Evolutionary conservation across 2,888 invertebrate genomes (phyloP), one percentile per base, ranked within the genome.

Genomic region (Caenorhabditis doughertyi): DNA sequence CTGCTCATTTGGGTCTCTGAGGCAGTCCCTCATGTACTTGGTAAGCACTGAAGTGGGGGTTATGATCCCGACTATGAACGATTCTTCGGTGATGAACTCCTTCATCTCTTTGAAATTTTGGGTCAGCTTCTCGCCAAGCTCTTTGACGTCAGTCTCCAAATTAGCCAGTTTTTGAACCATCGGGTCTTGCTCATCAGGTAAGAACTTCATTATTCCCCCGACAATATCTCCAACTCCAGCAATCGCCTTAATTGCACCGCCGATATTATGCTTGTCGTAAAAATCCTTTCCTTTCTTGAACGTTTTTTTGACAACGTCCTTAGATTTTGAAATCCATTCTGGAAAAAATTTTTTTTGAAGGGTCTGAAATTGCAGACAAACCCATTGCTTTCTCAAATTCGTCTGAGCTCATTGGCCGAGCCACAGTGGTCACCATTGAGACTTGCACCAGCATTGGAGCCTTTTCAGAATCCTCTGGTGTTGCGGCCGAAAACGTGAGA

Each of bases 31-130:
- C 60, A 60, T 39, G 42, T 42, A 39, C 16, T 11, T 60, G 2
- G 42, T 42, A 8, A 60, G 35, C 1, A 60, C 60, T 13, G 21
- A 21, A 21, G 60, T 60, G 3, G 60, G 60, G n/a, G 7, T 60
- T 21, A 60, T 18, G 16, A 60, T 60, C 3, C n/a, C 27, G 21
- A 3, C 18, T 16, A 9, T 42, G 60, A 60, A 60, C 2, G n/a
- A 13, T 2, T 21, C n/a, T 9, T 60, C 60, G 21, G 35, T n/a
- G 23, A 60, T 60, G 5, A 35, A 32, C 9, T 18, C 3, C 35
- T 60, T 60, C 60, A 60, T 60, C 42, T 60, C 60, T 4, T 7
- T 23, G n/a, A 60, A 21, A 39, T 60, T 39, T 4, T 60, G 21
- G 7, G 4, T 39, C 4, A 60, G 21, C 18, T 60, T 60, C 21